A percentile compares a stretch with the other conserved stretches of the same genome.
These are phyloP conservation scores for Luscinia luscinia DNA, from an alignment of 2,797 vertebrate species.

Conservation along the genomic window DNA sequence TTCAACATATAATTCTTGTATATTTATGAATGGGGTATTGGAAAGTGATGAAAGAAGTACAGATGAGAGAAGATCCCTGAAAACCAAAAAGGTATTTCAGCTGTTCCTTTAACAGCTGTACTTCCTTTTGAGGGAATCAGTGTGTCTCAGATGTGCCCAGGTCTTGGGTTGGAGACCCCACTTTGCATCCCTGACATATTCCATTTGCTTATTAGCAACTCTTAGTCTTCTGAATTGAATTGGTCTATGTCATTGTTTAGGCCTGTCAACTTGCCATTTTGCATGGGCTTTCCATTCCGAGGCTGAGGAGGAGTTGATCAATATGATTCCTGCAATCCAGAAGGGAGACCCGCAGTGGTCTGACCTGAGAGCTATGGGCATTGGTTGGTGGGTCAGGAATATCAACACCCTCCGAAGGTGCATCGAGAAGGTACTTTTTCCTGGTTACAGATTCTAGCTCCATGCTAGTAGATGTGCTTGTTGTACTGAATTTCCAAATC, in stretches of 20 bases:
- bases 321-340: slow-evolving; percentile 98
- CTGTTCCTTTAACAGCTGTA: not conserved
- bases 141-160: not conserved
- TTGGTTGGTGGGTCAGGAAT: slow-evolving; percentile 99
- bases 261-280: slow-evolving; percentile 97
- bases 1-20: not conserved
- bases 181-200: not conserved
- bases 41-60: not conserved
- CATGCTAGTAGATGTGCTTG: not conserved
- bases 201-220: not conserved
- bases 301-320: slow-evolving; percentile 95
- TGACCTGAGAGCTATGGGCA: slow-evolving; percentile 91
- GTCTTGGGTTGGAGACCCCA: not conserved
- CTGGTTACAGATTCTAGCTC: not conserved
- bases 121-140: not conserved
- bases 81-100: not conserved
- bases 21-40: not conserved
- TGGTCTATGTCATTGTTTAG: slow-evolving; percentile 70
- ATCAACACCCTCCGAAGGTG: slow-evolving; percentile 95
- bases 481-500: not conserved
- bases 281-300: slow-evolving; percentile 99
- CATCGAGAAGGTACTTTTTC: slow-evolving; percentile 91
- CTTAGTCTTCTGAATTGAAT: not conserved
- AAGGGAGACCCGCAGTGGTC: slow-evolving; percentile 98
- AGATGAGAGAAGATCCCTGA: not conserved